Evolutionary conservation across 2,888 invertebrate species (phyloP), one percentile per base, ranked within the genome.

Genomic region (Pilophorus perplexus): DNA sequence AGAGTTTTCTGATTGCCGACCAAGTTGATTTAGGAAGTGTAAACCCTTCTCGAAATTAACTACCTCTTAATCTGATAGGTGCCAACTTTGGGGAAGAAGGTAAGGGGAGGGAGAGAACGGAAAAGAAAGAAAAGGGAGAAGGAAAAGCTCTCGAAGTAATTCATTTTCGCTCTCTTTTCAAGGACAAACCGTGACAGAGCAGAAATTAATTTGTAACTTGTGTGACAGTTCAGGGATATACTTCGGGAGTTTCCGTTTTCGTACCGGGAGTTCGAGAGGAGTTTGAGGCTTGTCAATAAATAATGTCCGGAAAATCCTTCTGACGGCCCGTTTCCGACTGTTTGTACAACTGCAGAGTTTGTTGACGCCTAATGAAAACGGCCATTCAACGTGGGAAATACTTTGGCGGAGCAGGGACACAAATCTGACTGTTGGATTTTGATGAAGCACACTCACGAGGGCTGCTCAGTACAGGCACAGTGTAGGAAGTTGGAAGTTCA

Each of bases 161-260:
- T 62, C 23, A 62, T 62, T 62, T 62, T 62, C 59, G 40, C 38
- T 40, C 40, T 16, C 40, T 14, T 38, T 23, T 27, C 46, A 33
- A 28, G 46, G 46, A 40, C 23, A 40, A 18, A 16, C 38, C 42
- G 42, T 46, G 33, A 62, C 62, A 12, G 46, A 20, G 62, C 46
- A 62, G 46, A 62, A 46, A 62, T 62, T 62, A 62, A 62, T 62
- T 46, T 46, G 59, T 59, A 59, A 59, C 59, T 59, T 59, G 46
- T 44, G 62, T 62, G 62, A 62, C 62, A 62, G 62, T 62, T 48
- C n/a, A n/a, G 48, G 44, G 42, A 59, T 28, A 52, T 27, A 52
- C 52, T 52, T 52, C 52, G 25, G 50, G 50, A 16, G 28, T 27
- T 33, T 33, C 27, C 23, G 22, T 23, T 25, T 52, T 16, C 2